Evolutionary conservation across 2,888 invertebrate species (phyloP).

Genomic region (Orthonychiurus folsomi): DNA sequence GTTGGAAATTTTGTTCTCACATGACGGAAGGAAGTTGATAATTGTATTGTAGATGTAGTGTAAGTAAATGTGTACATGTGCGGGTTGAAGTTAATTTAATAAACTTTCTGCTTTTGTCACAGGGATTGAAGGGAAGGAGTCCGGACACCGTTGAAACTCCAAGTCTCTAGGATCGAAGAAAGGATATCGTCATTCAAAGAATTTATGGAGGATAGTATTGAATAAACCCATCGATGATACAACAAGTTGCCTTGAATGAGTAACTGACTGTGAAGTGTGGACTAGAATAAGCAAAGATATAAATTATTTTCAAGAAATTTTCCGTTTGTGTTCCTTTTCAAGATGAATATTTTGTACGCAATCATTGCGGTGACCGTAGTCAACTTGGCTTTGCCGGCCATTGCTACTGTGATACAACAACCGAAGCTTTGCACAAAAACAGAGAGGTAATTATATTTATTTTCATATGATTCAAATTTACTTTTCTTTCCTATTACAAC

Average conservation of each 20-base stretch:
- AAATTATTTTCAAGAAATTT: neutral
- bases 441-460: conserved; percentile 26
- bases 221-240: neutral
- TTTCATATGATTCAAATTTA: conserved; percentile 3
- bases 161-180: no score
- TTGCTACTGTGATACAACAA: conserved; percentile 24
- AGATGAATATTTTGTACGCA: neutral
- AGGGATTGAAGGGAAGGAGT: neutral
- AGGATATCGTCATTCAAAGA: no score
- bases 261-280: neutral
- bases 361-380: conserved; percentile 11
- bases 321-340: no score
- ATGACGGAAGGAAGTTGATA: neutral
- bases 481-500: no score
- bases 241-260: neutral
- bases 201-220: neutral
- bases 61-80: no score
- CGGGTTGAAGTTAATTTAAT: neutral
- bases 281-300: neutral
- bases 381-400: conserved; percentile 8
- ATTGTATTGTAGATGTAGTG: no score
- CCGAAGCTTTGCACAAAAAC: conserved; percentile 32
- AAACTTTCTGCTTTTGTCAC: neutral
- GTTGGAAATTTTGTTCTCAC: neutral
- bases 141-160: neutral